Evolutionary conservation across 1,140 invertebrate species (phyloP), one percentile per base, ranked within the genome.

Genomic region (Pseudobourletiella spinata): DNA sequence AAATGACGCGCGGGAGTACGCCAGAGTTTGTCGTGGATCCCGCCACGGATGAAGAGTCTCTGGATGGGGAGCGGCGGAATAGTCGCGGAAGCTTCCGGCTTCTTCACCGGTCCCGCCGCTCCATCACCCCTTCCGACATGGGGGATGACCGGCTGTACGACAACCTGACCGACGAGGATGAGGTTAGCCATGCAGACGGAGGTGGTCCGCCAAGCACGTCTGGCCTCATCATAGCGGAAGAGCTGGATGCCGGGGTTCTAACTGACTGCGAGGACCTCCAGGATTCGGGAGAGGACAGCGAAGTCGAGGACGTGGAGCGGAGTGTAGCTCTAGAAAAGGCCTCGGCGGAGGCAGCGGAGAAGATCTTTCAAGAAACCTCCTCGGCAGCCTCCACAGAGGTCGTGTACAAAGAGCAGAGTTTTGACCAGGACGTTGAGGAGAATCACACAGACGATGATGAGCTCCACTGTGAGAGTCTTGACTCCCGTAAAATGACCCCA

Each of bases 281-380:
- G 46, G 64, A 66, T 42, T 59, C 50, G 42, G 52, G 48, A 43
- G 61, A 66, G 4, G 32, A 55, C 15, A 46, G 22, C 52, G 60
- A 65, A 2, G 59, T 56, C 24, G 67, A 66, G 11, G 64, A 65
- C 28, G 44, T 56, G 11, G 46, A 74, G 64, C 66, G 65, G 65
- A 32, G 68, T 52, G 66, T 69, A 22, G 70, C 73, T 0, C 74
- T 74, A 65, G 46, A 50, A 44, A 30, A 18, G 26, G 43, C 62
- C 1, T 32, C 52, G 6, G 44, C 43, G 54, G 58, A 50, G 8
- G 57, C 22, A 39, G 57, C 63, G 25, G 51, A 61, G 14, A 65
- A 59, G 11, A 57, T 55, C 30, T 48, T 61, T 48, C 50, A 61
- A 64, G 30, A 52, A 25, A 56, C 25, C 26, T 3, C 57, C 1